Evolutionary conservation across 2,888 invertebrate genomes (phyloP), one percentile per base, ranked within the genome.

Genomic region (Poecilobothrus nobilitatus): DNA sequence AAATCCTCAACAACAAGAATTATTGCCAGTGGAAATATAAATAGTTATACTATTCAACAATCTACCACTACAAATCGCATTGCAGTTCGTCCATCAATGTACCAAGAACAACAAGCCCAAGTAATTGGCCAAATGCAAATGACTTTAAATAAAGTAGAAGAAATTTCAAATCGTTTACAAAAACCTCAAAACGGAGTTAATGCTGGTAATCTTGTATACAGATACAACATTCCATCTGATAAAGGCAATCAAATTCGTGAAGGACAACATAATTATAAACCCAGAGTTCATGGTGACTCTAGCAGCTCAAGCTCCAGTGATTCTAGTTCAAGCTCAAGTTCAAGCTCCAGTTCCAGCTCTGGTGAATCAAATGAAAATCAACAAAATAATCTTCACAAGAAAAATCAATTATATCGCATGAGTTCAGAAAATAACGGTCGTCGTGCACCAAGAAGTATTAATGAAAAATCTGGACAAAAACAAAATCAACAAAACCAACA

Each of bases 11-110:
- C 85, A 6, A 85, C 86, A 66, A 81, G 83, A 62, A 84, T 87
- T 70, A 80, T 89, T 67, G 80, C 90, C 66, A 81, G 84, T 20
- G 86, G 86, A 69, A 79, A 76, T 66, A 77, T 84, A 7, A 84
- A 85, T 69, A 81, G 83, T 66, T 88, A 86, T 74, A 86, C 86
- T 61, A 86, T 91, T 72, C 89, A 88, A 78, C 87, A 88, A 68
- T 82, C 88, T 12, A 84, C 86, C 73, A 87, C 88, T 44, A 85
- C 84, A 20, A 87, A 86, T 79, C 84, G 85, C 69, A 85, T 90
- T 69, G 77, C 85, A 63, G 81, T 88, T 9, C 86, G 84, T 71
- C 88, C 89, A 12, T 84, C 84, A 70, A 76, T 87, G 70, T 84
- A 84, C 74, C 85, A 87, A 63, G 79, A 84, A 65, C 84, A 87